Evolutionary conservation across 2,797 vertebrate species (phyloP).

Genomic region (Poeciliopsis turneri): DNA sequence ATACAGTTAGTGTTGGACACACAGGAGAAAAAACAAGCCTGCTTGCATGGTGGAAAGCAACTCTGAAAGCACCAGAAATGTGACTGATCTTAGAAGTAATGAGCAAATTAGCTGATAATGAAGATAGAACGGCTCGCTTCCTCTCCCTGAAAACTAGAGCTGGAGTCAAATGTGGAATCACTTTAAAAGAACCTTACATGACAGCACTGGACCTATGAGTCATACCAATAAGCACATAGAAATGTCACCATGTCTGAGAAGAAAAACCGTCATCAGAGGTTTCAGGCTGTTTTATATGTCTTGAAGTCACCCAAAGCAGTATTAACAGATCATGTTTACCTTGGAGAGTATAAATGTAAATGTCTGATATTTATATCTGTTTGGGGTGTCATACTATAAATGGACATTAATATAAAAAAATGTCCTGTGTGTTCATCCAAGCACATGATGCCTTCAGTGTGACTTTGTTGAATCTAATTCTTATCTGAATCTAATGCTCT

Average conservation of each 20-base stretch:
- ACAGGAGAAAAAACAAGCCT: neutral
- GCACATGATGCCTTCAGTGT: neutral
- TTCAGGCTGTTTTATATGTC: neutral
- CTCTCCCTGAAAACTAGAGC: neutral
- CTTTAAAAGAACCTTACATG: neutral
- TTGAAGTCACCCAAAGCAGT: neutral
- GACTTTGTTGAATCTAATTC: neutral
- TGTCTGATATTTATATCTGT: neutral
- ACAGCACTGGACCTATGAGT: conserved; percentile 15
- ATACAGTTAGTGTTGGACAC: conserved; percentile 15
- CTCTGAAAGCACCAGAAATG: conserved; percentile 17
- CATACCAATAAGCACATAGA: neutral
- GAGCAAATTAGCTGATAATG: conserved; percentile 11
- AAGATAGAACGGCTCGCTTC: neutral
- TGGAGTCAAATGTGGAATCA: neutral
- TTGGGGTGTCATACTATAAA: too few species aligned
- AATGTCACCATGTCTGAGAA: neutral
- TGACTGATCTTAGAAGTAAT: conserved; percentile 20
- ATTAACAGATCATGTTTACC: neutral
- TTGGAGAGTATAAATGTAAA: neutral
- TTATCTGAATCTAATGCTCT: neutral
- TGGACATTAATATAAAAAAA: neutral
- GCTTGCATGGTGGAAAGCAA: conserved; percentile 1
- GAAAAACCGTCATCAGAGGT: neutral
- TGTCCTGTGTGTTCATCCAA: neutral